Evolutionary conservation across 2,113 vertebrate species (phyloP).

Genomic region (Hoplias malabaricus): DNA sequence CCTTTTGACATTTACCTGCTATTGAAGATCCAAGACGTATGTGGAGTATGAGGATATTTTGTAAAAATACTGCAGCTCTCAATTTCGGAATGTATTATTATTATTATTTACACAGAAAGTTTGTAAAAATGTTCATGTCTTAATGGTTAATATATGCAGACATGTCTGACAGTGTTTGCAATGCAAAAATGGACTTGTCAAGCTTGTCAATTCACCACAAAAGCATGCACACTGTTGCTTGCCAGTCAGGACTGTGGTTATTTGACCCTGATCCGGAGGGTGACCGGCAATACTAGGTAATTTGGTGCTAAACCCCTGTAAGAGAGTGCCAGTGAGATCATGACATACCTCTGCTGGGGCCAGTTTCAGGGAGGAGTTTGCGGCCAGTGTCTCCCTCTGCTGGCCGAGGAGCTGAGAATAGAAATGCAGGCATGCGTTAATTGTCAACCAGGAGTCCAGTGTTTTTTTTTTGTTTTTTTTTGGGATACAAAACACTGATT

Average conservation of each 20-base stretch:
- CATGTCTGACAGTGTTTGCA: no score
- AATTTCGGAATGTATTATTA: no score
- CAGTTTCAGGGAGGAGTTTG: constrained; percentile 60
- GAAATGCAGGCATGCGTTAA: not conserved
- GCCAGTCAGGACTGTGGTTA: not conserved
- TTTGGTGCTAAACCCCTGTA: not conserved
- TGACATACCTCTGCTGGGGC: constrained; percentile 64
- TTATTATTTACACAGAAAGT: no score
- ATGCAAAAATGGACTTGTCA: no score
- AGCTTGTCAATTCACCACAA: no score
- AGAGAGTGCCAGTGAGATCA: not conserved
- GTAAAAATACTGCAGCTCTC: no score
- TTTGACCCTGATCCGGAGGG: not conserved
- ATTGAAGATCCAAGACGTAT: no score
- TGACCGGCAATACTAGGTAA: not conserved
- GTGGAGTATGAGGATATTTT: no score
- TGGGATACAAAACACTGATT: not conserved
- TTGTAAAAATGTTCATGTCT: no score
- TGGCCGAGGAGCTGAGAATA: constrained; percentile 63
- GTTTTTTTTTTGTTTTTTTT: no score
- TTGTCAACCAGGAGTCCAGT: not conserved
- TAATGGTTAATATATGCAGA: no score
- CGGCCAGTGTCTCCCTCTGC: constrained; percentile 61
- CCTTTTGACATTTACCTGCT: no score
- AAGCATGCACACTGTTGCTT: not conserved